These are phyloP conservation scores for Pediacus dermestoides DNA, from an alignment of 2,888 invertebrate species.

Conservation along the genomic window DNA sequence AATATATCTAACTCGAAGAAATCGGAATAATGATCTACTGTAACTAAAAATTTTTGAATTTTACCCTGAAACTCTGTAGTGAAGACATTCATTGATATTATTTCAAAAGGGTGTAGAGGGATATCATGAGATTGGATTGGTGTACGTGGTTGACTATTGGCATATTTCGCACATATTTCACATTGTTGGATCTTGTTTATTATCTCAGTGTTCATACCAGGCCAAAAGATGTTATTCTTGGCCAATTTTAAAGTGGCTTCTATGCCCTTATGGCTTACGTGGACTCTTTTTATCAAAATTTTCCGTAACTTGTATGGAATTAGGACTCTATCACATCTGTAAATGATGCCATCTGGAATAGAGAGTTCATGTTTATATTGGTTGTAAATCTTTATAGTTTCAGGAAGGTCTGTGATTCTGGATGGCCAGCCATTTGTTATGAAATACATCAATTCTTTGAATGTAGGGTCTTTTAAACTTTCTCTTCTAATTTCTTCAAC, in stretches of 20 bases:
- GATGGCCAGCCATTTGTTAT: conserved; percentile 1
- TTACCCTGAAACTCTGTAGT: conserved; percentile 7
- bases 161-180: conserved; percentile 5
- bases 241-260: conserved; percentile 13
- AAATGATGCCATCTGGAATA: background rate
- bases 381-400: background rate
- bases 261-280: conserved; percentile 8
- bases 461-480: background rate
- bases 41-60: conserved; percentile 4
- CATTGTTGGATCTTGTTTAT: conserved; percentile 12
- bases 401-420: background rate
- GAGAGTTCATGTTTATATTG: background rate
- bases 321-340: background rate
- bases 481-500: background rate
- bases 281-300: conserved; percentile 8
- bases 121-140: conserved; percentile 11
- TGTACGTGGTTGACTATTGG: conserved; percentile 4
- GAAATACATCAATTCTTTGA: background rate
- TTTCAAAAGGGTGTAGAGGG: conserved; percentile 19
- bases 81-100: conserved; percentile 21
- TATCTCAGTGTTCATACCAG: conserved; percentile 13
- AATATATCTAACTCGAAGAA: too few relatives aligned
- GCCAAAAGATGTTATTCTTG: conserved; percentile 11
- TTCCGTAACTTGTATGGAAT: background rate
- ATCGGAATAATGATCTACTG: conserved; percentile 6